A percentile compares a stretch with the other conserved stretches of the same genome.
Conservation (phyloP, 2,797 vertebrate genomes). For the Muscicapa comitata region DNA sequence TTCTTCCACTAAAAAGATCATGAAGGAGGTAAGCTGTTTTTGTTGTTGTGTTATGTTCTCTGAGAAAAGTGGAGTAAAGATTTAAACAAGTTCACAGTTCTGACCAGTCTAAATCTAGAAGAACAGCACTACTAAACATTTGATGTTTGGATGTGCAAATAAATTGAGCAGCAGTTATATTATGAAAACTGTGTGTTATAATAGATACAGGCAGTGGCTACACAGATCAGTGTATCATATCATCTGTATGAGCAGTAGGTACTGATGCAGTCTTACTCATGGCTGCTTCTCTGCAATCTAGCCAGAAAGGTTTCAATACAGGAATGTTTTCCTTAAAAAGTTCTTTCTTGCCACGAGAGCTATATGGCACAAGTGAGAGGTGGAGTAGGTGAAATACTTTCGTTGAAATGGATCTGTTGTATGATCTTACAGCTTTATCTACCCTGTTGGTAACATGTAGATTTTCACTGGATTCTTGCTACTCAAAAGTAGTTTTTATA, state of each 20-base stretch:
- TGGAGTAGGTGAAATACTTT: background rate
- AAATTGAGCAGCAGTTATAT: background rate
- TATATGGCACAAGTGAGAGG: background rate
- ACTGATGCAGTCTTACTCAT: background rate
- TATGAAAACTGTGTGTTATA: background rate
- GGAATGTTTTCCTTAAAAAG: background rate
- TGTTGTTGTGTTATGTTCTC: background rate
- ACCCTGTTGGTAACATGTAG: rapidly evolving
- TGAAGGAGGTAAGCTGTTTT: constrained; percentile 79
- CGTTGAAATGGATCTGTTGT: background rate
- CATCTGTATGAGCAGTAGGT: rapidly evolving
- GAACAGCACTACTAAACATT: background rate
- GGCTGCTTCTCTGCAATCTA: background rate
- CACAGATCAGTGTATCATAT: rapidly evolving
- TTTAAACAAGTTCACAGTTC: background rate
- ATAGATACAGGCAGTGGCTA: background rate
- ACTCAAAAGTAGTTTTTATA: background rate
- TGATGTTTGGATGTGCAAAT: background rate
- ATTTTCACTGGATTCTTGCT: background rate
- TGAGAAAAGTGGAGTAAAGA: background rate
- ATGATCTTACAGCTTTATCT: background rate
- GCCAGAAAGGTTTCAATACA: background rate
- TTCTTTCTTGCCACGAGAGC: background rate
- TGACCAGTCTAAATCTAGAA: background rate
- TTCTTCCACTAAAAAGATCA: constrained; percentile 79